phyloP scores from a whole-genome alignment of 2,888 invertebrate genomes.

The Synanthedon andrenaeformis region DNA sequence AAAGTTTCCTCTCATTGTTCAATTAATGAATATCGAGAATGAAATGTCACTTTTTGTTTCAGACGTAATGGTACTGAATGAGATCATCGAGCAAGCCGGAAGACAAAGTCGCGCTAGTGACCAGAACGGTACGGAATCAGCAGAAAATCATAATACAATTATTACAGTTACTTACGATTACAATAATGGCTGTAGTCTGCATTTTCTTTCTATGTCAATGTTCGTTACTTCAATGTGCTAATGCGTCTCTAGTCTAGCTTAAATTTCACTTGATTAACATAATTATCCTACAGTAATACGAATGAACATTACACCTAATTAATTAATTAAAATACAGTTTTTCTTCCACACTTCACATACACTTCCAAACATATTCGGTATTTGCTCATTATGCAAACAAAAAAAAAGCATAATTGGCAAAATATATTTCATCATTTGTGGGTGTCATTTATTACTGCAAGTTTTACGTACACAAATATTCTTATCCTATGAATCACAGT shows the following conservation, averaged over 20 bases:
- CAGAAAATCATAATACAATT: slow-evolving; percentile 6
- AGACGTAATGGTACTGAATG: slow-evolving; percentile 98
- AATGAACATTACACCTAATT: background rate
- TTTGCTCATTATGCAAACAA: slow-evolving; percentile 63
- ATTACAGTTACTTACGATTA: slow-evolving; percentile 2
- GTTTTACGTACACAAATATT: too few species aligned
- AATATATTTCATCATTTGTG: slow-evolving; percentile 31
- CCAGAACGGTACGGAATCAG: slow-evolving; percentile 80
- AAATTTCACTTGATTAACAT: background rate
- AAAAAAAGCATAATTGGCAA: slow-evolving; percentile 66
- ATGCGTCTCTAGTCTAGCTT: slow-evolving; percentile 9
- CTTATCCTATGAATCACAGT: too few species aligned
- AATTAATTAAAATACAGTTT: background rate
- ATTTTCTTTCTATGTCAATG: slow-evolving; percentile 20
- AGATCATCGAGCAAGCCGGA: slow-evolving; percentile 96
- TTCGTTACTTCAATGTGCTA: slow-evolving; percentile 19
- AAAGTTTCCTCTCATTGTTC: too few species aligned
- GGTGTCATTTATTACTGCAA: slow-evolving; percentile 56
- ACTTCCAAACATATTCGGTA: slow-evolving; percentile 40
- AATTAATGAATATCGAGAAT: too few species aligned
- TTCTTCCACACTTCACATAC: slow-evolving; percentile 34
- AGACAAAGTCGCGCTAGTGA: slow-evolving; percentile 88
- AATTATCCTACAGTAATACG: background rate
- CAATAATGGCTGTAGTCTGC: slow-evolving; percentile 8
- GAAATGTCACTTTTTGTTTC: slow-evolving; percentile 20